Evolutionary conservation across 2,797 vertebrate species (phyloP), one percentile per base, ranked within the genome.

Genomic region (Ispidina lecontei): DNA sequence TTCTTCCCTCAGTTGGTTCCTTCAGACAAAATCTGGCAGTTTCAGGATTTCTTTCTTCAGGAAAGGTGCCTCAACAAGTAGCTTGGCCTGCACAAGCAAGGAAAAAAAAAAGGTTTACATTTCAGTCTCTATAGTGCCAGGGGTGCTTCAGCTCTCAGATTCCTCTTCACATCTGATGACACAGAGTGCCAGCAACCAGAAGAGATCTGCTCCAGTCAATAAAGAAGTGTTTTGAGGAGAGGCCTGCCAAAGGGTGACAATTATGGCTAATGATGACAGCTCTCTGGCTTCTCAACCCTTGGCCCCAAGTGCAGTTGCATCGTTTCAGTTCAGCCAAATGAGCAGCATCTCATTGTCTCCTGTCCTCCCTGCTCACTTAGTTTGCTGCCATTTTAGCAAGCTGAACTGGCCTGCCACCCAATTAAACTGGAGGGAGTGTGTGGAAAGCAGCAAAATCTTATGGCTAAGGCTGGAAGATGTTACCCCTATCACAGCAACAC

Each of bases 381-480:
- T 86, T 94, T 87, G 65, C 58, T 89, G 52, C 47, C 63, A 59
- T 65, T 93, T 92, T 80, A 92, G 63, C 75, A 59, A 75, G 67
- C 3, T 78, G 63, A 65, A 56, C n/a, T 83, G 63, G 33, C 47
- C 60, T 7, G 54, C 10, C 54, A 84, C 26, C 21, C 54, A 88
- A 65, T 60, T 88, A 92, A 86, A 78, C 29, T 12, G 51, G 70
- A 79, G 14, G 49, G 19, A 58, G 47, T 4, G 35, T 39, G 39
- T 10, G 9, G 47, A 67, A 78, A 92, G 80, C 59, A 73, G 52
- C 72, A 59, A 93, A 90, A 60, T 35, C 46, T 26, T n/a, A 6
- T 22, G 76, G 1, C 16, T 63, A 55, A 37, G 56, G 13, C 31
- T 56, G n/a, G 59, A 63, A 78, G 56, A 19, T 63, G 33, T 73